Percentiles rank a stretch among this genome's conserved stretches.
phyloP scores from a whole-genome alignment of 2,888 invertebrate genomes.

The Eumacrocentrus americanus region DNA sequence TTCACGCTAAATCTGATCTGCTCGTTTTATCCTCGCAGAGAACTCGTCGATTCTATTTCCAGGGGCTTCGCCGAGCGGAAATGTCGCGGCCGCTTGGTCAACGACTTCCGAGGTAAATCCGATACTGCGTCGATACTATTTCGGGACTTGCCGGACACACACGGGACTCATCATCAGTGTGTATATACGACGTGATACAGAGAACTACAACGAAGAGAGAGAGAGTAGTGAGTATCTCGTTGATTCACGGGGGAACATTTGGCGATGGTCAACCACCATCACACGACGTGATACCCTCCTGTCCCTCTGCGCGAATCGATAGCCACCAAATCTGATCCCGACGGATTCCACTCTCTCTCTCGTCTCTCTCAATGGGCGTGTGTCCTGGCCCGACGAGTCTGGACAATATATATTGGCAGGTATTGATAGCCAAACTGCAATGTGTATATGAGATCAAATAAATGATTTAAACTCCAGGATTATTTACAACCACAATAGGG shows the following conservation, averaged over 20 bases:
- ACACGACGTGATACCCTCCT: slow-evolving; percentile 13
- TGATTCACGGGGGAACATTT: neutral
- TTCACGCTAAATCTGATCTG: neutral
- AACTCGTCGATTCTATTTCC: slow-evolving; percentile 9
- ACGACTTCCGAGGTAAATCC: slow-evolving; percentile 30
- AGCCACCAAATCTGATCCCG: slow-evolving; percentile 20
- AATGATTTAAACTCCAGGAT: too few species aligned
- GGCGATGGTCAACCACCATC: slow-evolving; percentile 15
- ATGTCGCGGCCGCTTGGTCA: slow-evolving; percentile 16
- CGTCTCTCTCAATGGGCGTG: slow-evolving; percentile 8
- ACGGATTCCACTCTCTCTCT: neutral
- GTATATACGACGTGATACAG: neutral
- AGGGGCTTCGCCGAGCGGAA: slow-evolving; percentile 11
- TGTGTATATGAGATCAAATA: too few species aligned
- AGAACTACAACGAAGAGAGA: neutral
- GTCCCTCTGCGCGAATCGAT: slow-evolving; percentile 12
- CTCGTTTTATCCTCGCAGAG: neutral
- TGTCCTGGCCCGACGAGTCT: too few species aligned
- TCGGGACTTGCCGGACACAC: slow-evolving; percentile 27
- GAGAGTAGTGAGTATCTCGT: too few species aligned
- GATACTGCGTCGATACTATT: slow-evolving; percentile 33
- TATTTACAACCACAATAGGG: too few species aligned
- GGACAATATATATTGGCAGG: too few species aligned
- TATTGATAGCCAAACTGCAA: too few species aligned
- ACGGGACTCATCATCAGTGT: neutral